phyloP scores from a whole-genome alignment of 2,888 invertebrate species.

The Leptopterna dolabrata region DNA sequence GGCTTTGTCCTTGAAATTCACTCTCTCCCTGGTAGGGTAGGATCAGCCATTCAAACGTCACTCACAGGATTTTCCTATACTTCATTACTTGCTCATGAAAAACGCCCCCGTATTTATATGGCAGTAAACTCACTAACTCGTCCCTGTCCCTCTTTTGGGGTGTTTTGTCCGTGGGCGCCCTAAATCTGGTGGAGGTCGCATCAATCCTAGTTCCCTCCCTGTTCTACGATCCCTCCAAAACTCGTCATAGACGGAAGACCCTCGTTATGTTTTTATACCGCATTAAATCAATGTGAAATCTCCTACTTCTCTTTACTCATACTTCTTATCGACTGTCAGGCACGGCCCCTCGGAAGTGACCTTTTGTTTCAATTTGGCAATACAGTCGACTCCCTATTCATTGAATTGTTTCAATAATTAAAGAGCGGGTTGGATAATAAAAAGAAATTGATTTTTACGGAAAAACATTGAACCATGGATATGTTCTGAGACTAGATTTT shows the following conservation, averaged over 20 bases:
- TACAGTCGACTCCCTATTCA: too few relatives aligned
- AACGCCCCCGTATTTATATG: constrained; percentile 15
- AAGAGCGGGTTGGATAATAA: too few relatives aligned
- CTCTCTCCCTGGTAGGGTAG: background rate
- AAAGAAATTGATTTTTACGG: too few relatives aligned
- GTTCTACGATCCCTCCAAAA: background rate
- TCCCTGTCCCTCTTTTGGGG: background rate
- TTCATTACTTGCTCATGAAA: constrained; percentile 43
- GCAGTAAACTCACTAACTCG: background rate
- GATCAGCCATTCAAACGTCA: constrained; percentile 45
- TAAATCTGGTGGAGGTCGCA: background rate
- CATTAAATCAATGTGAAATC: constrained; percentile 19
- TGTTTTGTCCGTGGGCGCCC: background rate
- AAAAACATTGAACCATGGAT: too few relatives aligned
- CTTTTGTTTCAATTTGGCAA: too few relatives aligned
- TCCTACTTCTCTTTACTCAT: background rate
- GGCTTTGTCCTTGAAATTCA: background rate
- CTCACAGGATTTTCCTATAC: constrained; percentile 40
- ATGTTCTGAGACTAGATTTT: too few relatives aligned
- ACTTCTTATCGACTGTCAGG: too few relatives aligned
- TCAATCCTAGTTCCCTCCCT: background rate
- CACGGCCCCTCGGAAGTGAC: too few relatives aligned
- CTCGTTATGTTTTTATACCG: constrained; percentile 25
- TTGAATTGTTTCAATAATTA: too few relatives aligned
- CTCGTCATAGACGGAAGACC: background rate